phyloP scores from a whole-genome alignment of 2,888 invertebrate species.

The Drosophila paranaensis region DNA sequence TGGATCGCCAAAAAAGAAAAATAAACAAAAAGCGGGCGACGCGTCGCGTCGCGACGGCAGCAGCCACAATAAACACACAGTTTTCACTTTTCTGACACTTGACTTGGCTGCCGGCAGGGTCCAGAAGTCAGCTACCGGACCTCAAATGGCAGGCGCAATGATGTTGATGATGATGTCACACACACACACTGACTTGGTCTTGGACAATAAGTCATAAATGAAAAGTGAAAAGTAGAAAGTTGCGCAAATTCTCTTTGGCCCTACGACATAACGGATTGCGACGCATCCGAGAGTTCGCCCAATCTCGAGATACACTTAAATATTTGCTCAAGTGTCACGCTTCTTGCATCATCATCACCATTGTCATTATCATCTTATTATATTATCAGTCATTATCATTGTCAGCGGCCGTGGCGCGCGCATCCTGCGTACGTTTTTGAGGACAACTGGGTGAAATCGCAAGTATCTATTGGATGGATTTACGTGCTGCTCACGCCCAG shows the following conservation, averaged over 20 bases:
- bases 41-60: constrained; percentile 3
- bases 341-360: constrained; percentile 60
- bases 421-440: constrained; percentile 80
- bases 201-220: constrained; percentile 76
- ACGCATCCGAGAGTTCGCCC: constrained; percentile 38
- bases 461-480: constrained; percentile 60
- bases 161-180: constrained; percentile 72
- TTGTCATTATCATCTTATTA: constrained; percentile 26
- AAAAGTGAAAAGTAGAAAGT: constrained; percentile 81
- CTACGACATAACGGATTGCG: constrained; percentile 58
- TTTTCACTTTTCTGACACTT: constrained; percentile 80
- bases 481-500: constrained; percentile 75
- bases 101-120: constrained; percentile 65
- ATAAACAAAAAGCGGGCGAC: constrained; percentile 57
- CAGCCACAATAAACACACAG: constrained; percentile 68
- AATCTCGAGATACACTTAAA: constrained; percentile 66
- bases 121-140: constrained; percentile 66
- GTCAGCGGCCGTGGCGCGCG: constrained; percentile 14
- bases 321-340: constrained; percentile 77
- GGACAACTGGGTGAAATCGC: constrained; percentile 72
- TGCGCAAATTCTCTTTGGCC: constrained; percentile 78
- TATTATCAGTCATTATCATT: constrained; percentile 48
- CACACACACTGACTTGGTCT: constrained; percentile 17
- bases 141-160: constrained; percentile 38
- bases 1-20: constrained; percentile 80